Base-by-base conservation (phyloP, 1,140 invertebrate species). In the Zaprionus tsacasi region DNA sequence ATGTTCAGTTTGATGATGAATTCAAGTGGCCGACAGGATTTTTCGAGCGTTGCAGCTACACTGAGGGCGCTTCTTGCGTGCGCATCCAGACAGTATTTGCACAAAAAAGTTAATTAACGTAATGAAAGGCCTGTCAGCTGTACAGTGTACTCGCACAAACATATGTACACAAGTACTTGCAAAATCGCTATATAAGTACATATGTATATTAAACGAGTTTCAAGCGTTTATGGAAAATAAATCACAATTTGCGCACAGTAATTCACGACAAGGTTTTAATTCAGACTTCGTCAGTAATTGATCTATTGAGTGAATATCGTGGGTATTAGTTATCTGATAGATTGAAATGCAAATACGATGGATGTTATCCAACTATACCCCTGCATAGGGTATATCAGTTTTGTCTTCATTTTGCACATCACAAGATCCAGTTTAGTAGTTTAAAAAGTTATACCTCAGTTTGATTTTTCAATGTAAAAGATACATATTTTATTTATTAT, bases 401-500 rank as follows among this genome's bases (percentile, higher is more conserved):
- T 43, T 43, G 2, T 6, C n/a, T 4, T 2, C 6, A 6, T 35
- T 8, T 10, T 35, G 6, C 10, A 6, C 6, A 30, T 3, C 27
- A 30, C 6, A 30, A 30, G 6, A 30, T 30, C 27, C 6, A 30
- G 6, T 30, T 30, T 30, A 30, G 6, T 6, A 30, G 33, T 35
- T 8, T 35, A 35, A 10, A 35, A 35, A 35, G 3, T 33, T 35
- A 45, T 15, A 45, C n/a, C 6, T 15, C n/a, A 15, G n/a, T 7
- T 43, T 33, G 58, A 21, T 8, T 36, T 45, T 57, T 71, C 54
- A 64, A 52, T 70, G 72, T 70, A 76, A 70, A 76, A 76, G 67
- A 71, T 82, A 82, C 80, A 82, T 67, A 72, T 87, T 76, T 81
- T 82, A 79, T 72, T 88, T 77, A 72, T 76, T 56, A 76, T 85